Evolutionary conservation across 2,797 vertebrate genomes (phyloP), one percentile per base, ranked within the genome.

Genomic region (Scleropages formosus): DNA sequence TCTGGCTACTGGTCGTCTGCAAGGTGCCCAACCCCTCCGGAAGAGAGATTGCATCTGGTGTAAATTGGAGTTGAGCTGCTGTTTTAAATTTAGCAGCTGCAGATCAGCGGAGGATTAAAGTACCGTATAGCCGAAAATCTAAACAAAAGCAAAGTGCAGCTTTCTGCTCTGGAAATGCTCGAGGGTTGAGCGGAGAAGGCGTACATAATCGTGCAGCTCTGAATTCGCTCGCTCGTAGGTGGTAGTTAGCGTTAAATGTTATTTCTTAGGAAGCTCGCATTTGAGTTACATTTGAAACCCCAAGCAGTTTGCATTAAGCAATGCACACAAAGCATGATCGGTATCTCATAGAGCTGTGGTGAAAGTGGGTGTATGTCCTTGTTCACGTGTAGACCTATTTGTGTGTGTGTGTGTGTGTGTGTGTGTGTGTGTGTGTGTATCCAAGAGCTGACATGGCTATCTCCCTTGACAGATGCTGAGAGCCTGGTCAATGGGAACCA

Each of bases 401-500:
- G 15, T 58, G 46, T 51, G 46, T 22, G 10, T 16, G 7, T 20
- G 44, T 72, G 53, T 27, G 24, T 49, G 66, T 39, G 31, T 39
- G 31, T 6, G 31, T 39, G 31, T 39, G 15, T 61, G 18, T 61
- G 59, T 61, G 9, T 61, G 15, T n/a, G 18, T 3, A n/a, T 12
- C n/a, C 16, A 53, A 4, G 4, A 44, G 56, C 10, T 72, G 56
- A 72, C 53, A 80, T 22, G 0, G 8, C 66, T 39, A 12, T 80
- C 8, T 80, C 82, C 51, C 53, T 60, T 62, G 3, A 13, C 85
- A 93, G 96, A 94, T 78, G 83, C 93, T 0, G 90, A 94, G 82
- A 92, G 89, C 83, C 83, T 96, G 80, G 87, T 94, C 88, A 98
- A 96, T 73, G 95, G 96, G 84, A 94, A 95, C 88, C 93, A 90